These are phyloP conservation scores for Aphelinus atriplicis DNA, from an alignment of 1,140 invertebrate genomes.

Conservation along the genomic window DNA sequence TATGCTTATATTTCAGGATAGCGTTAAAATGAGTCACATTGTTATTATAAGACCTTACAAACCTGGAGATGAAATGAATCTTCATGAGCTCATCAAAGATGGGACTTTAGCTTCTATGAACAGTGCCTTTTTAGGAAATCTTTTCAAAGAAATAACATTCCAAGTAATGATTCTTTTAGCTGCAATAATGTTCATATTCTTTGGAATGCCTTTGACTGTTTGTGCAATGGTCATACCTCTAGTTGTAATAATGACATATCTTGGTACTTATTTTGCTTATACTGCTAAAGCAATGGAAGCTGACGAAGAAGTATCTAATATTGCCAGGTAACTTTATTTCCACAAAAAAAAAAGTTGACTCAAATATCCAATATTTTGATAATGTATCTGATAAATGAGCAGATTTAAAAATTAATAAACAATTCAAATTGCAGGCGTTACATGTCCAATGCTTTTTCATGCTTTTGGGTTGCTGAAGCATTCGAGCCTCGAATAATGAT, in stretches of 20 bases:
- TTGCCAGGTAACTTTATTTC: conserved; percentile 53
- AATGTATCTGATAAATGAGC: too few relatives aligned
- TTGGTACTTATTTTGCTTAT: conserved; percentile 61
- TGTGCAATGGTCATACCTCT: conserved; percentile 64
- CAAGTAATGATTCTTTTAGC: conserved; percentile 65
- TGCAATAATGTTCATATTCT: conserved; percentile 68
- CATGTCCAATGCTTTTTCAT: conserved; percentile 64
- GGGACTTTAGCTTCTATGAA: conserved; percentile 64
- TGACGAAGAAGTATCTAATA: conserved; percentile 61
- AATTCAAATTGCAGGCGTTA: conserved; percentile 54
- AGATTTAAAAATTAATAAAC: too few relatives aligned
- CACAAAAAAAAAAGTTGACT: neutral
- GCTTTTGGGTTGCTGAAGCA: conserved; percentile 68
- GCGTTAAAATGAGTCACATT: conserved; percentile 53
- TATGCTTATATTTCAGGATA: neutral
- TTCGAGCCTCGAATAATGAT: conserved; percentile 56
- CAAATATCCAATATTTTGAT: neutral
- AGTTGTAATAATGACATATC: conserved; percentile 61
- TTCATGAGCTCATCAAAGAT: conserved; percentile 60
- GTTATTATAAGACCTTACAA: conserved; percentile 63
- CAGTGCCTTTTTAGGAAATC: conserved; percentile 60
- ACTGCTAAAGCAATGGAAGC: conserved; percentile 61
- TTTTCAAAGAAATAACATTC: conserved; percentile 66
- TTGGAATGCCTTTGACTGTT: conserved; percentile 65
- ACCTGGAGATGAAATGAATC: conserved; percentile 62